Base-by-base conservation (phyloP, 2,888 invertebrate genomes). In the Rhaphigaster nebulosa region DNA sequence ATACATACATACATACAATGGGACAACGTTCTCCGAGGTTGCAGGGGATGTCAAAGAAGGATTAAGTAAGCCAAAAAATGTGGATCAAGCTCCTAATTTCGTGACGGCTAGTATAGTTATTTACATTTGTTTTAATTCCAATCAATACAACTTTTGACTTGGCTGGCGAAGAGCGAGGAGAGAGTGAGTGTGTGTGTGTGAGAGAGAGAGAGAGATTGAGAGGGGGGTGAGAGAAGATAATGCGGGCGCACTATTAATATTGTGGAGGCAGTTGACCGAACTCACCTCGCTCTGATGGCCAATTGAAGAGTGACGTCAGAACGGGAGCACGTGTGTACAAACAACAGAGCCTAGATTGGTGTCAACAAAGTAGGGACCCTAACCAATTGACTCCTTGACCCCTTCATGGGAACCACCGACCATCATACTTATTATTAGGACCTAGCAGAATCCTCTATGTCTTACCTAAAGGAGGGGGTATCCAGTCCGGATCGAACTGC, bases 261-360 rank as follows among this genome's bases (percentile, higher is more conserved):
- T 70, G 70, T 45, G 80, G 45, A 84, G 80, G 80, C 80, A 84
- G 80, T 84, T 84, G 80, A 84, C 80, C 80, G 45, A 45, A 26
- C 80, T 84, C 80, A 84, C 80, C 80, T 84, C 80, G 8, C 80
- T 8, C 38, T 84, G 45, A 84, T 84, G 80, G 45, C 26, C 80
- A 84, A 84, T 84, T 84, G 80, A 84, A 38, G 38, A 88, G 34
- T 88, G 88, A 88, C 88, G 89, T 89, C 76, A 76, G 88, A 15
- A 13, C 41, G 60, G 60, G 38, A 60, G 90, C 90, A 90, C 90
- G 91, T 91, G 91, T 91, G 90, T 91, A 91, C 91, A 90, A 91
- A 91, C 90, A 90, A 87, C 80, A 87, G 52, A n/a, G 50, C 34
- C 52, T 91, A 90, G 91, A 91, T 91, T 91, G 91, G 91, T 91